A percentile compares a stretch with the other conserved stretches of the same genome.
Conservation (phyloP, 2,797 vertebrate genomes). For the Pogoniulus pusillus region DNA sequence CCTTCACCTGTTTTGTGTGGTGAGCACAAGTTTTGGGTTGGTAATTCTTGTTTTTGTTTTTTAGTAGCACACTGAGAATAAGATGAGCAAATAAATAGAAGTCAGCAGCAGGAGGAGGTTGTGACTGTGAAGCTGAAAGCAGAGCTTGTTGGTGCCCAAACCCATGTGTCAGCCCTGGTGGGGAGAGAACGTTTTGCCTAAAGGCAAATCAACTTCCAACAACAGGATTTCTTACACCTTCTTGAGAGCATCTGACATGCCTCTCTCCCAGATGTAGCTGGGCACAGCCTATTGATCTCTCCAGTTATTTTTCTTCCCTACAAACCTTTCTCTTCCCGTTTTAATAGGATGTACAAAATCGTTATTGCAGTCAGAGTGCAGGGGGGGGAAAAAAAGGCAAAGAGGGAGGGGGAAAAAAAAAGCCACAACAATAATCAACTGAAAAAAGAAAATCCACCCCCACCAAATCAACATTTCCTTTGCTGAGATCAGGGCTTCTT, state of each 20-base stretch:
- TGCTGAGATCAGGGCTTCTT: constrained; percentile 45
- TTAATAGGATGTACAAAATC: background rate
- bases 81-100: background rate
- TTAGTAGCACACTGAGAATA: background rate
- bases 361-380: background rate
- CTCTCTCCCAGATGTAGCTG: background rate
- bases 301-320: background rate
- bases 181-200: background rate
- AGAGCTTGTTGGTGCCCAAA: background rate
- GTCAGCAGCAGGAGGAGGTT: background rate
- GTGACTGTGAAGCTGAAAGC: constrained; percentile 33
- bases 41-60: background rate
- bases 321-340: background rate
- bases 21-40: background rate
- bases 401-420: no score
- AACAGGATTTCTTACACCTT: constrained; percentile 9
- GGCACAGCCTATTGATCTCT: background rate
- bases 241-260: background rate
- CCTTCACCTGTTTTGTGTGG: background rate
- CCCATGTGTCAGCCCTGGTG: background rate
- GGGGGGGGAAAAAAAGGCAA: background rate
- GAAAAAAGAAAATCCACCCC: background rate
- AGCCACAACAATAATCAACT: background rate
- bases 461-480: background rate
- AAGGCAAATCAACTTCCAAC: background rate